Percentiles rank a stretch among this genome's conserved stretches.
phyloP scores from a whole-genome alignment of 92 coral and sea anemone species.

The Porites rus region DNA sequence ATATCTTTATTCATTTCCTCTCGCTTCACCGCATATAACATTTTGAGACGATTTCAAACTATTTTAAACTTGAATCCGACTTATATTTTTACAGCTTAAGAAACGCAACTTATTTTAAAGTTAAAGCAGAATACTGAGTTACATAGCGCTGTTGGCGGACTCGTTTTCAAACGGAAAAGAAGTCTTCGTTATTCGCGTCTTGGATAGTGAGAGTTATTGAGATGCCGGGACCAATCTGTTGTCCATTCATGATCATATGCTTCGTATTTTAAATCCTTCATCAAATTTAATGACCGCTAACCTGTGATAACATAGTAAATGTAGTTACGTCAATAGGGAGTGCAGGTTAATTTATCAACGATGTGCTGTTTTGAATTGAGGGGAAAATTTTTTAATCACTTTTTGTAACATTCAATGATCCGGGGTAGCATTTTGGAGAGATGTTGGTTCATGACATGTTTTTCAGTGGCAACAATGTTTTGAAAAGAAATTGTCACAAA shows the following conservation, averaged over 20 bases:
- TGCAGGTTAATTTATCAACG: too few species aligned
- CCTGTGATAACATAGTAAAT: not conserved
- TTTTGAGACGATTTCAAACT: conserved; percentile 26
- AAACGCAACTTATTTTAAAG: not conserved
- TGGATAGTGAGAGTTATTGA: not conserved
- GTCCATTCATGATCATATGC: not conserved
- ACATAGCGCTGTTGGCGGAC: not conserved
- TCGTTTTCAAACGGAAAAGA: not conserved
- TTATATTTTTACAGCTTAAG: conserved; percentile 12
- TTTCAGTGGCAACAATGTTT: too few species aligned
- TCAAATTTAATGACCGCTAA: not conserved
- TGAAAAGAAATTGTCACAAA: too few species aligned
- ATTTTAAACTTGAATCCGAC: conserved; percentile 3
- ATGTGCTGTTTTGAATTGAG: too few species aligned
- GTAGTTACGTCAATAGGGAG: too few species aligned
- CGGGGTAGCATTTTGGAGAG: too few species aligned
- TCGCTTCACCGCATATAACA: conserved; percentile 15
- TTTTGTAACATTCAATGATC: too few species aligned
- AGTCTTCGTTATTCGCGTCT: not conserved
- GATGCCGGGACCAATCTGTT: not conserved
- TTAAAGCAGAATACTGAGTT: not conserved
- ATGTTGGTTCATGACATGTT: too few species aligned
- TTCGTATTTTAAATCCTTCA: not conserved
- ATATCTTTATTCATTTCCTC: conserved; percentile 8
- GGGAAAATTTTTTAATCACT: too few species aligned